Evolutionary conservation across 1,140 invertebrate genomes (phyloP).

Genomic region (Trachelipus rathkii): DNA sequence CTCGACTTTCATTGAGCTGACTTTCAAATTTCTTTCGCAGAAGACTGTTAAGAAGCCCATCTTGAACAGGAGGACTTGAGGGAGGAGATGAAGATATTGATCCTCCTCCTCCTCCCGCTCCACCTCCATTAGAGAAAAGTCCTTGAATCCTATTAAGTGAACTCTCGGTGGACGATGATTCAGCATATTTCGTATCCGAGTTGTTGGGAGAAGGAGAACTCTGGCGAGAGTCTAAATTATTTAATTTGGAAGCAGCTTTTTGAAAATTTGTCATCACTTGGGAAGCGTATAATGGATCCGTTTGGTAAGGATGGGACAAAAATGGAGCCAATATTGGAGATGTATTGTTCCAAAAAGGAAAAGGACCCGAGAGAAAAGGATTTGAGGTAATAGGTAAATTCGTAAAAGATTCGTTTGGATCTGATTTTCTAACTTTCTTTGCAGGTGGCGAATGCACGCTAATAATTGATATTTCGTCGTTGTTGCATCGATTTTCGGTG

Average conservation of each 20-base stretch:
- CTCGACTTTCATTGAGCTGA: not conserved
- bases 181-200: not conserved
- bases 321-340: slow-evolving; percentile 62
- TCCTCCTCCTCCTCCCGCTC: not conserved
- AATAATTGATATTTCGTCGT: slow-evolving; percentile 32
- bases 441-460: slow-evolving; percentile 16
- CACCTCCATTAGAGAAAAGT: not conserved
- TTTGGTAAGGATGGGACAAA: slow-evolving; percentile 56
- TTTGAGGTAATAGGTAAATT: slow-evolving; percentile 42
- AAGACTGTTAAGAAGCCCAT: not conserved
- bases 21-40: not conserved
- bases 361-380: slow-evolving; percentile 42
- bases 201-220: not conserved
- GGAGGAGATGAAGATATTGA: not conserved
- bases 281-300: slow-evolving; percentile 67
- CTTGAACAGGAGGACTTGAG: not conserved
- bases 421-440: slow-evolving; percentile 60
- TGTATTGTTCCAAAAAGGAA: slow-evolving; percentile 49
- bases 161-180: not conserved
- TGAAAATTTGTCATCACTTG: slow-evolving; percentile 74
- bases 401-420: slow-evolving; percentile 57
- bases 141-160: not conserved
- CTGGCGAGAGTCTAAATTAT: not conserved
- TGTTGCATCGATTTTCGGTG: slow-evolving; percentile 25
- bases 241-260: slow-evolving; percentile 56